phyloP scores from a whole-genome alignment of 2,888 invertebrate genomes.

The Bellardia bayeri region DNA sequence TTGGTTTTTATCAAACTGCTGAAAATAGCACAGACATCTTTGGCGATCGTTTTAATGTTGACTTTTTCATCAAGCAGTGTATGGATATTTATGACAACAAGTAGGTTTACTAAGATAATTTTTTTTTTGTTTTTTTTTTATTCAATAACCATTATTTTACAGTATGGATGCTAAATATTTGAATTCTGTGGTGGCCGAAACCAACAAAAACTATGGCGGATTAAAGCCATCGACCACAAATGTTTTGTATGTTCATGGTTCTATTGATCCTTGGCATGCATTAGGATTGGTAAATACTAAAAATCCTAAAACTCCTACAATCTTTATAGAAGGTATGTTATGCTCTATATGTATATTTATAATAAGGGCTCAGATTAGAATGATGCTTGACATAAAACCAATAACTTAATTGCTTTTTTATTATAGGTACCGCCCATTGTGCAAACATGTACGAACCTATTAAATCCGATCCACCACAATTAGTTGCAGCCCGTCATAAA shows the following conservation, averaged over 20 bases:
- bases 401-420: background rate
- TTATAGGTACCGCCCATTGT: slow-evolving; percentile 95
- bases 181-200: slow-evolving; percentile 87
- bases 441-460: slow-evolving; percentile 95
- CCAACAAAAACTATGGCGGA: slow-evolving; percentile 93
- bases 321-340: slow-evolving; percentile 89
- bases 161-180: slow-evolving; percentile 88
- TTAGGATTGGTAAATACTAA: slow-evolving; percentile 88
- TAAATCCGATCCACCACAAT: slow-evolving; percentile 87
- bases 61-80: slow-evolving; percentile 93
- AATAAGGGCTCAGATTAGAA: too few relatives aligned
- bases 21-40: slow-evolving; percentile 86
- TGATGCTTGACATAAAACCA: too few relatives aligned
- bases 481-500: slow-evolving; percentile 88
- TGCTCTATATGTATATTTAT: background rate
- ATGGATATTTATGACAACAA: slow-evolving; percentile 92
- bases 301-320: slow-evolving; percentile 87
- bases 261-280: slow-evolving; percentile 95
- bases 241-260: slow-evolving; percentile 94
- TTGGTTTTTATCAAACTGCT: slow-evolving; percentile 97
- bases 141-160: slow-evolving; percentile 44
- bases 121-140: background rate
- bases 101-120: slow-evolving; percentile 81
- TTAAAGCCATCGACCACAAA: slow-evolving; percentile 88
- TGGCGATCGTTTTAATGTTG: slow-evolving; percentile 90